Evolutionary conservation across 2,888 invertebrate genomes (phyloP), one percentile per base, ranked within the genome.

Genomic region (Orthonevra nobilis): DNA sequence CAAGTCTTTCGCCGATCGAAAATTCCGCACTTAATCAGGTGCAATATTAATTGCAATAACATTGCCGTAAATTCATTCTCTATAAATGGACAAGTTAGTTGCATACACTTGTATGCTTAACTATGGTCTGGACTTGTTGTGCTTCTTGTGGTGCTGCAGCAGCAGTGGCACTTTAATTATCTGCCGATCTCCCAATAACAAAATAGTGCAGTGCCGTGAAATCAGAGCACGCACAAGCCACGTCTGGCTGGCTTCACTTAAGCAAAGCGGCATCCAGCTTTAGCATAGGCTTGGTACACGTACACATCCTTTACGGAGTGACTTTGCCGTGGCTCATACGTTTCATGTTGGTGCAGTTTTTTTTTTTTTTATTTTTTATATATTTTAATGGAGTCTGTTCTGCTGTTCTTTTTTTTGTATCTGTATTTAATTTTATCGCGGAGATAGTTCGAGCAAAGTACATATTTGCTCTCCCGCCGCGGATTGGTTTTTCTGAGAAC

Each of bases 41-140:
- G 77, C 72, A 79, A 79, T 79, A 79, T 79, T 79, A 79, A 79
- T 79, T 79, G 77, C 66, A 72, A 60, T 40, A 72, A 61, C 60
- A 72, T 79, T 66, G 64, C 77, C 72, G 60, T 72, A 66, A 79
- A 79, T 79, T 79, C 66, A 69, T 72, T 72, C 64, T 54, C 72
- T 61, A 61, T 66, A 79, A 66, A 79, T 72, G 72, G 72, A 40
- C 72, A 72, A 79, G 64, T 72, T 38, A 54, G 44, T n/a, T 20
- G 42, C 17, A 5, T 19, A 12, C 28, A 46, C 12, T 28, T 36
- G 30, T 52, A 46, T 52, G 26, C 23, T 34, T 23, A 19, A 19
- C 48, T 23, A 26, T 52, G 28, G 40, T 2, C 36, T 19, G 20
- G 50, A 64, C 56, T 20, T 48, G 52, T 23, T 34, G 15, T 10